Base-by-base conservation (phyloP, 2,797 vertebrate genomes). In the Okamejei kenojei region DNA sequence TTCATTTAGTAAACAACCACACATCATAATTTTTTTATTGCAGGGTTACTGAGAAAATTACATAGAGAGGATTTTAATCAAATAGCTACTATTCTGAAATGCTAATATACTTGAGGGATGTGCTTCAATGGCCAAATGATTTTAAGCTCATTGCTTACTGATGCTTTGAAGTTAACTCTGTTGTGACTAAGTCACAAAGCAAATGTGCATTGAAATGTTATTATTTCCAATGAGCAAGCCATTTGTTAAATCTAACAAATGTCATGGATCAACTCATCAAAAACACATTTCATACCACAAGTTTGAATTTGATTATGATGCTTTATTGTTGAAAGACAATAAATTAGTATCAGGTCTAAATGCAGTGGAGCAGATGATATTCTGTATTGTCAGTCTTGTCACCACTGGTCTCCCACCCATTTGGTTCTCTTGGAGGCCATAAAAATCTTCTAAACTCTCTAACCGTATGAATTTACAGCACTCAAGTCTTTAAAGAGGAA, bases 11-110 rank as follows among this genome's bases (percentile, higher is more conserved):
- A 21, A 81, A 81, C 26, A 45, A 82, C 45, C 54, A 82, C 10
- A 23, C 19, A 81, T 82, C 35, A 58, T 54, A 21, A 23, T 23
- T 58, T 45, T 2, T 82, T 82, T 45, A 82, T 21, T 82, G 80
- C 80, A 54, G 80, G 80, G 54, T 82, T 82, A 82, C 80, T 82
- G 80, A 58, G 80, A 58, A 82, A 54, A 58, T 82, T 82, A 23
- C 78, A 54, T 82, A 38, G 54, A 58, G 80, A 8, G 19, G 35
- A 81, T 54, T 35, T 81, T 9, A 10, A 81, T 81, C 79, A 45
- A 81, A 81, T 23, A 82, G 38, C 23, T 58, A 82, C 54, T 54
- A 82, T 58, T 82, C 23, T 82, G 45, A 54, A 23, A 82, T 82
- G 80, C 23, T 82, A 58, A 82, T 54, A 82, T 58, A 82, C 7